Evolutionary conservation across 2,113 vertebrate species (phyloP), one percentile per base, ranked within the genome.

Genomic region (Epinephelus cyanopodus): DNA sequence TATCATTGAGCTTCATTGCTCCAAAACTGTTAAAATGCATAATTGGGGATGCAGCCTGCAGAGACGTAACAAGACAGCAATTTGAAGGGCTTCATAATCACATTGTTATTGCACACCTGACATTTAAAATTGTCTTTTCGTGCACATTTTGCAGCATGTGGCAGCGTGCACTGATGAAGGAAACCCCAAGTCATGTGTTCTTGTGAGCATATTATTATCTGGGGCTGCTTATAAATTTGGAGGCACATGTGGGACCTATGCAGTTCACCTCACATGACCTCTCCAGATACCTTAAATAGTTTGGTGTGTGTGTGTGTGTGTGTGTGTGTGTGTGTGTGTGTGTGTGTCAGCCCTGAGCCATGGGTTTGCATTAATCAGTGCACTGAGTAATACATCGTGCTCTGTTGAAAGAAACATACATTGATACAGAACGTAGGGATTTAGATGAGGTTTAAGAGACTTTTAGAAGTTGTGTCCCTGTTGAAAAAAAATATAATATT

Each of bases 241-340:
- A 54, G 6, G 14, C 33, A 29, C 48, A 63, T 21, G 13, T 47
- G 52, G 14, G 45, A 23, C 33, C 25, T 67, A 56, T 37, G 2
- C 56, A 39, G 57, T n/a, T 81, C 14, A 74, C 33, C 73, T 78
- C 56, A 33, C 7, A 15, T 75, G 37, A 67, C 21, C 11, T 61
- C 21, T 50, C 17, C 52, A 25, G 62, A 60, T 18, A 25, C 53
- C 45, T 81, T 25, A 19, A 60, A 42, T 56, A 63, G 27, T 45
- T 19, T 50, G 4, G 15, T 6, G 29, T 23, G 17, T 9, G 15
- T 29, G 27, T 29, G 27, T 29, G 29, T 29, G 29, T 29, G 29
- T 29, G 4, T 19, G 53, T 62, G 14, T 9, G 29, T 23, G 17
- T 9, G 15, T 75, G 42, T 61, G 17, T 64, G 54, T 18, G 15